Evolutionary conservation across 1,140 invertebrate species (phyloP).

Genomic region (Lucilia sericata): DNA sequence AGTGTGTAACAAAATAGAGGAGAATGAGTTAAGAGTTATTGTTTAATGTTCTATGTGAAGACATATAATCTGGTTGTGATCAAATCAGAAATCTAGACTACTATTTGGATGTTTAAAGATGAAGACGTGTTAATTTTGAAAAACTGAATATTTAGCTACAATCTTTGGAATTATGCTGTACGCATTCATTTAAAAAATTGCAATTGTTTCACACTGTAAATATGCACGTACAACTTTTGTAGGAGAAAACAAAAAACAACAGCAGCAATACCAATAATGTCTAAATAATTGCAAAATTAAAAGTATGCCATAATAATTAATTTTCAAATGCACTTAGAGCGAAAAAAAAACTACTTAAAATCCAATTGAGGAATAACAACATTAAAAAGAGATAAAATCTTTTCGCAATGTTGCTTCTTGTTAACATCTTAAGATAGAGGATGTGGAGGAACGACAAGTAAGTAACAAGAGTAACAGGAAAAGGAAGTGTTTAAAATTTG

Average conservation of each 20-base stretch:
- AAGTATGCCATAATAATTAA: conserved; percentile 15
- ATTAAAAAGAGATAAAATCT: background rate
- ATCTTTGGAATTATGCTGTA: no score
- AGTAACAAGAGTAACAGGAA: background rate
- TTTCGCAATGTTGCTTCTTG: background rate
- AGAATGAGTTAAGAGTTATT: no score
- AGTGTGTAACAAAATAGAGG: background rate
- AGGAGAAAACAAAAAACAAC: background rate
- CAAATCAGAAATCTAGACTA: no score
- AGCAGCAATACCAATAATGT: background rate
- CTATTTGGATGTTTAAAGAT: no score
- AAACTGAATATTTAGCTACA: no score
- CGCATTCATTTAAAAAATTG: no score
- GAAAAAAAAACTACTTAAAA: background rate
- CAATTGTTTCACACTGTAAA: no score
- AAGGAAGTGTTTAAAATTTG: conserved; percentile 1
- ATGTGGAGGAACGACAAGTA: background rate
- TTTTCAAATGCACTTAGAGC: conserved; percentile 11
- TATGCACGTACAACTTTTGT: no score
- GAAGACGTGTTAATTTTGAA: no score
- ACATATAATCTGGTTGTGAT: no score
- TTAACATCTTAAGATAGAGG: background rate
- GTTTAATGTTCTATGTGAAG: no score
- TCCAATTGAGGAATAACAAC: background rate
- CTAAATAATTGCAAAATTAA: conserved; percentile 7